These are phyloP conservation scores for Caenorhabditis uteleia DNA, from an alignment of 2,888 invertebrate species.

Conservation along the genomic window DNA sequence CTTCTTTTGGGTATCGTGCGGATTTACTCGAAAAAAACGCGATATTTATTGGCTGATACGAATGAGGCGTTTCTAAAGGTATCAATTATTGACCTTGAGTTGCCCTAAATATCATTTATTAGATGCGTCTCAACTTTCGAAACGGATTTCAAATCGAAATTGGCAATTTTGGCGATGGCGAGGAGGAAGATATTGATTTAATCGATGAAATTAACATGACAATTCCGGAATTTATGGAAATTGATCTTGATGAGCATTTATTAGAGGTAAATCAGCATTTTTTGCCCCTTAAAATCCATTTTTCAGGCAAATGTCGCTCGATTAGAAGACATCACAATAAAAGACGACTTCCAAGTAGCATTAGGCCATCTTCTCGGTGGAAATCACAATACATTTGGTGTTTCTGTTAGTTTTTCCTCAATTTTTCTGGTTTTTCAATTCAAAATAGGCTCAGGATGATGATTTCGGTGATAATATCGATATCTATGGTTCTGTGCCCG, in stretches of 20 bases:
- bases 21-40: slow-evolving; percentile 96
- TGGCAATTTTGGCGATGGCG: slow-evolving; percentile 3
- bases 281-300: background rate
- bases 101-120: background rate
- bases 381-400: too few relatives aligned
- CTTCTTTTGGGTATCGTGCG: slow-evolving; percentile 94
- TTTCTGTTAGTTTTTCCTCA: too few relatives aligned
- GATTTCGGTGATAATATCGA: background rate
- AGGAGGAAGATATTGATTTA: background rate
- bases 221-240: slow-evolving; percentile 25
- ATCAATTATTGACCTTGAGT: too few relatives aligned
- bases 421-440: background rate
- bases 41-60: slow-evolving; percentile 95
- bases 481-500: background rate
- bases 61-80: slow-evolving; percentile 99
- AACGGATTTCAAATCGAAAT: slow-evolving; percentile 22
- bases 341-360: slow-evolving; percentile 22
- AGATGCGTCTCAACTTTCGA: slow-evolving; percentile 39
- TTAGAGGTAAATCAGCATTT: slow-evolving; percentile 13
- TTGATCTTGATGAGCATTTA: slow-evolving; percentile 19
- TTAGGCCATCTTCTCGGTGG: too few relatives aligned
- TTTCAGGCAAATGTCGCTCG: slow-evolving; percentile 29
- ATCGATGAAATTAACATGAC: slow-evolving; percentile 22
- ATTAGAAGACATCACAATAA: slow-evolving; percentile 35
- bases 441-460: background rate